Percentiles rank a stretch among this genome's conserved stretches.
These are phyloP conservation scores for Dione vanillae DNA, from an alignment of 2,888 invertebrate species.

Conservation along the genomic window DNA sequence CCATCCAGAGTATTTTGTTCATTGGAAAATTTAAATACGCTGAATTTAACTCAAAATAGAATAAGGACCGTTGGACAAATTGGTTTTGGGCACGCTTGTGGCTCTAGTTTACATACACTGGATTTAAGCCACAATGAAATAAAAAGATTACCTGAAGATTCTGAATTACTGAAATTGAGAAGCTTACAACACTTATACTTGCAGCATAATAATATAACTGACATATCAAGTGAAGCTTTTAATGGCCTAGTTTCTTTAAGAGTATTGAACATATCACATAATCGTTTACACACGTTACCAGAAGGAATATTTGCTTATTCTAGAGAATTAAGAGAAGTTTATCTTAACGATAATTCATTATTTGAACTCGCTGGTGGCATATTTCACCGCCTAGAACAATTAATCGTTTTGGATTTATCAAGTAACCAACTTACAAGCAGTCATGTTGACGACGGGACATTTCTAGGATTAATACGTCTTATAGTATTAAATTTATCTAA, in stretches of 20 bases:
- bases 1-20: slow-evolving; percentile 92
- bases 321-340: slow-evolving; percentile 91
- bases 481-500: slow-evolving; percentile 94
- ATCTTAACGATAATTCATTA: slow-evolving; percentile 93
- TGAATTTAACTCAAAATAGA: slow-evolving; percentile 94
- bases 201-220: slow-evolving; percentile 92
- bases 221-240: slow-evolving; percentile 91
- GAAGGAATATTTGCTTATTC: slow-evolving; percentile 92
- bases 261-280: slow-evolving; percentile 93
- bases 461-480: slow-evolving; percentile 92
- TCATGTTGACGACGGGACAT: slow-evolving; percentile 93
- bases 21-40: slow-evolving; percentile 89
- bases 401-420: slow-evolving; percentile 92
- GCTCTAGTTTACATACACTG: slow-evolving; percentile 88
- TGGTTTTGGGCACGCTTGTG: slow-evolving; percentile 87
- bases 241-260: slow-evolving; percentile 91
- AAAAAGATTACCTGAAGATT: slow-evolving; percentile 88
- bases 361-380: slow-evolving; percentile 92
- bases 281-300: slow-evolving; percentile 91
- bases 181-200: slow-evolving; percentile 91
- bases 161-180: slow-evolving; percentile 89
- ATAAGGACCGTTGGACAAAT: slow-evolving; percentile 90
- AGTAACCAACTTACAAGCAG: slow-evolving; percentile 93
- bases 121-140: slow-evolving; percentile 93
- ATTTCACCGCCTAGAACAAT: slow-evolving; percentile 92